A percentile compares a stretch with the other conserved stretches of the same genome.
Conservation (phyloP, 2,797 vertebrate species). For the Euthynnus affinis region DNA sequence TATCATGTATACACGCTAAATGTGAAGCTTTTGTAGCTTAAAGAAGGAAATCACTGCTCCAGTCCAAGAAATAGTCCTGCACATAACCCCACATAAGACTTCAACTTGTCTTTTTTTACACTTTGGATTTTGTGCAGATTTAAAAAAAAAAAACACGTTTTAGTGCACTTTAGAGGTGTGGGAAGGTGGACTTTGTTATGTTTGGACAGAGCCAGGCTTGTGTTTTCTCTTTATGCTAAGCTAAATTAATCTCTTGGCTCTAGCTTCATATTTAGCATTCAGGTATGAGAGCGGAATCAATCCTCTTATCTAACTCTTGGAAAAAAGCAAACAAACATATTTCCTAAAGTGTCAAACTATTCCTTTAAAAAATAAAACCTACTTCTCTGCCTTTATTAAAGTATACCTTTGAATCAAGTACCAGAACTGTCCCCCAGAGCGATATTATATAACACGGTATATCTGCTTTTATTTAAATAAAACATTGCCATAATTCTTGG, state of each 20-base stretch:
- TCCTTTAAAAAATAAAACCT: background rate
- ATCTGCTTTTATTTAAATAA: constrained; percentile 34
- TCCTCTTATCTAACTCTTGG: background rate
- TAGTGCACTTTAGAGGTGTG: background rate
- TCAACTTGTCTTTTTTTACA: background rate
- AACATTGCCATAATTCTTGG: constrained; percentile 40
- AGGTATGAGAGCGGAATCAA: background rate
- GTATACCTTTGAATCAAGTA: constrained; percentile 5
- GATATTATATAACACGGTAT: constrained; percentile 24
- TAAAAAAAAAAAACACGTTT: background rate
- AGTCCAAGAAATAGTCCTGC: too few species aligned
- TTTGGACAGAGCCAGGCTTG: too few species aligned
- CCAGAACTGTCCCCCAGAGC: constrained; percentile 13
- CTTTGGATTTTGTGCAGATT: background rate
- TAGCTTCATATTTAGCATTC: background rate
- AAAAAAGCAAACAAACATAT: background rate
- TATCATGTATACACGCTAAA: too few species aligned
- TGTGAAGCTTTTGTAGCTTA: too few species aligned
- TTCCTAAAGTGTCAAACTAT: constrained; percentile 8
- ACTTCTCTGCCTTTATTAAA: background rate
- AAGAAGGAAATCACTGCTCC: too few species aligned
- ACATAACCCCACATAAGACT: background rate
- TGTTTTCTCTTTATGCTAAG: background rate
- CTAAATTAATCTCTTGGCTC: background rate
- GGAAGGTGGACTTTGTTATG: background rate